Evolutionary conservation across 1,140 invertebrate species (phyloP), one percentile per base, ranked within the genome.

Genomic region (Neotoxoptera formosana): DNA sequence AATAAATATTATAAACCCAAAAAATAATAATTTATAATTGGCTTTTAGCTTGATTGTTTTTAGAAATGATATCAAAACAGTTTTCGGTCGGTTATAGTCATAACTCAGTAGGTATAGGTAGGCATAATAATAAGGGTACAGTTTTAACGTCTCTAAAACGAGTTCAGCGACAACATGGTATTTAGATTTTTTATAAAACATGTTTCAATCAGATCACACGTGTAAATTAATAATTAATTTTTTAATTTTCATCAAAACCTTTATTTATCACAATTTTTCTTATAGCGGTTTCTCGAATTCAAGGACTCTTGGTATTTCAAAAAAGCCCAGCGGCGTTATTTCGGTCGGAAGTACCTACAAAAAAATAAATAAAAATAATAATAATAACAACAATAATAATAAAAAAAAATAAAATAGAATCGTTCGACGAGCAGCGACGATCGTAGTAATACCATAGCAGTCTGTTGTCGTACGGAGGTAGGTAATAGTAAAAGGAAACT

Each of bases 1-100:
- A 67, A n/a, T n/a, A n/a, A n/a, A 67, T 76, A 76, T 53, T 7
- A n/a, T 76, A 76, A 76, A 7, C 60, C 30, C 14, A 34, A 76
- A n/a, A 76, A n/a, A 76, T 76, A 76, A 76, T 76, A 76, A 76
- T n/a, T 76, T 76, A 76, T 76, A 76, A 76, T 76, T 76, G 11
- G 6, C 60, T 76, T 76, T 76, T 76, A 76, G n/a, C n/a, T 76
- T 76, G n/a, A 76, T 76, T 76, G n/a, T 76, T 76, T 76, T 76
- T n/a, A 76, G n/a, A 76, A 76, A 76, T 76, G 17, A 76, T 76
- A 76, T 76, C n/a, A 76, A 76, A 76, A 76, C 60, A n/a, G 60
- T 17, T 76, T 76, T 76, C 21, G 30, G 30, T 76, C n/a, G 30
- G 14, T 76, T 76, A 76, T 76, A n/a, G n/a, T 17, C 60, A n/a